Conservation (phyloP, 2,113 vertebrate species). For the Muntiacus muntjak region DNA sequence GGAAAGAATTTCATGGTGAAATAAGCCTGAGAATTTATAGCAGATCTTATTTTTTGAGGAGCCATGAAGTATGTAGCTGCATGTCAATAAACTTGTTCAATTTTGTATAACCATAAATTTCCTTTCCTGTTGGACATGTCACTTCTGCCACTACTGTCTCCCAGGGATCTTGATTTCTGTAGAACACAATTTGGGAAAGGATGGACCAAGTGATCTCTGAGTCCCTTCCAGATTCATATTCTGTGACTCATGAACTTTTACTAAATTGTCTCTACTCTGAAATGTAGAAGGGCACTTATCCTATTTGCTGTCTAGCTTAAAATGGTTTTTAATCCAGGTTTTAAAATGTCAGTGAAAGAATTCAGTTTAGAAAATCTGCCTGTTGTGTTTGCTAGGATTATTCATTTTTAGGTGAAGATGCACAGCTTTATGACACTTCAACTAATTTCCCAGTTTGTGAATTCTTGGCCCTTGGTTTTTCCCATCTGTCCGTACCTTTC, state of each 20-base stretch:
- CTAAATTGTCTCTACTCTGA: background rate
- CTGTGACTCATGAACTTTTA: background rate
- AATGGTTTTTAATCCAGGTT: background rate
- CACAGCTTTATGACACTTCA: background rate
- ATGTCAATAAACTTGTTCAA: background rate
- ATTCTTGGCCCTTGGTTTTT: background rate
- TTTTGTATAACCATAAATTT: background rate
- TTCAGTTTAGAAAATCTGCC: slow-evolving; percentile 21
- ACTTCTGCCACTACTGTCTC: background rate
- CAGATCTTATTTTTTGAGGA: background rate
- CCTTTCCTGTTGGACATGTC: background rate
- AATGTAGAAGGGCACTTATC: background rate
- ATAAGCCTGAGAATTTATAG: background rate
- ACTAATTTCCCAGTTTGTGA: background rate
- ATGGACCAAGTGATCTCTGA: background rate
- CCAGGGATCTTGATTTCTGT: background rate
- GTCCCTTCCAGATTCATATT: background rate
- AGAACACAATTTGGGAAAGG: background rate
- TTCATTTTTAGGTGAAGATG: background rate
- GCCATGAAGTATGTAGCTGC: background rate
- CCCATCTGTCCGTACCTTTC: slow-evolving; percentile 3
- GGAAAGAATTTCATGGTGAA: background rate
- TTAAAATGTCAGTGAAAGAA: background rate
- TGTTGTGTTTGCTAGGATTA: background rate
- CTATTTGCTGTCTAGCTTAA: background rate